phyloP scores from a whole-genome alignment of 2,888 invertebrate genomes.

The Spodoptera exigua region DNA sequence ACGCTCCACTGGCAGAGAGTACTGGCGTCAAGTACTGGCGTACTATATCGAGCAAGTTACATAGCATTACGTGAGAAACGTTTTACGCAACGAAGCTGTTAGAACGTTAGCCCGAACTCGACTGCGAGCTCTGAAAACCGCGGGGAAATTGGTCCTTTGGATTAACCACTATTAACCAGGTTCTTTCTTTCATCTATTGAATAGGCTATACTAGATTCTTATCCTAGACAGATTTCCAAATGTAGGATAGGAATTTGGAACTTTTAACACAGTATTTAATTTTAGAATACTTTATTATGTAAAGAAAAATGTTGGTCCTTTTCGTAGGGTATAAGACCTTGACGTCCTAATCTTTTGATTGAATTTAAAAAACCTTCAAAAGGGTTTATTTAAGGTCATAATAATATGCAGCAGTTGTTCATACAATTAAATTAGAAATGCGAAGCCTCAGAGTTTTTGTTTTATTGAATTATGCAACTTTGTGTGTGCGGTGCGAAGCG shows the following conservation, averaged over 20 bases:
- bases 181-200: too few species aligned
- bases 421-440: slow-evolving; percentile 47
- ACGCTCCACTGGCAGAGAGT: slow-evolving; percentile 39
- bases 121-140: slow-evolving; percentile 5
- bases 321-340: too few species aligned
- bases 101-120: slow-evolving; percentile 8
- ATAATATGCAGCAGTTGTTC: slow-evolving; percentile 1
- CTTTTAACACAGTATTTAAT: too few species aligned
- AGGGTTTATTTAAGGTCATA: too few species aligned
- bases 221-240: too few species aligned
- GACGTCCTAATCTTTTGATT: too few species aligned
- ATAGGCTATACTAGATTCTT: too few species aligned
- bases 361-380: too few species aligned
- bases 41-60: slow-evolving; percentile 40
- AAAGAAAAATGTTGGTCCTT: too few species aligned
- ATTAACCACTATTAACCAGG: too few species aligned
- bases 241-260: too few species aligned
- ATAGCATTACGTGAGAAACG: slow-evolving; percentile 50
- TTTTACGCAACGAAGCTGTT: slow-evolving; percentile 50
- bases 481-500: slow-evolving; percentile 37
- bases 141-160: neutral
- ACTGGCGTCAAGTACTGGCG: slow-evolving; percentile 23
- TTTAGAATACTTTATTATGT: too few species aligned
- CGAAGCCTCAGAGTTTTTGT: slow-evolving; percentile 47
- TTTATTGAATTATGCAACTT: slow-evolving; percentile 50